phyloP scores from a whole-genome alignment of 2,888 invertebrate genomes.

The Lepetodrilus schrolli region DNA sequence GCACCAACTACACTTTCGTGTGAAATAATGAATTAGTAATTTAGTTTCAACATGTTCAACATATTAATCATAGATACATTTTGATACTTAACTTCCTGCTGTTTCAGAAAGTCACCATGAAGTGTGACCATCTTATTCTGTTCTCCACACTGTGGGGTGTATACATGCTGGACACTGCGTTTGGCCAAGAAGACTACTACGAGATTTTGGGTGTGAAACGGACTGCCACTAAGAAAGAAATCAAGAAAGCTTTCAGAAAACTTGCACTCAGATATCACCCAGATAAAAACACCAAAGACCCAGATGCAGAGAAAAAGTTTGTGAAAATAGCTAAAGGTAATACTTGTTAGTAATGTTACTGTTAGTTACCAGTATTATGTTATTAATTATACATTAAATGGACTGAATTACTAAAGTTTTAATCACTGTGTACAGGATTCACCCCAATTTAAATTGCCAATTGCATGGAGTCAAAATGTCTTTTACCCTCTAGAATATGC shows the following conservation, averaged over 20 bases:
- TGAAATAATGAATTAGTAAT: background rate
- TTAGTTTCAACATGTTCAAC: background rate
- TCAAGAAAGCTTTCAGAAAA: constrained; percentile 78
- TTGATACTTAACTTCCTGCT: background rate
- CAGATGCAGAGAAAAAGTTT: constrained; percentile 77
- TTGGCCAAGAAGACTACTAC: constrained; percentile 76
- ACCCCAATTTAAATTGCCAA: too few relatives aligned
- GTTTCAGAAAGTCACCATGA: constrained; percentile 43
- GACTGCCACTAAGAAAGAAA: constrained; percentile 76
- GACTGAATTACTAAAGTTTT: too few relatives aligned
- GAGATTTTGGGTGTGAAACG: constrained; percentile 76
- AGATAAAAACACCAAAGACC: constrained; percentile 76
- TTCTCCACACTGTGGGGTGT: constrained; percentile 53
- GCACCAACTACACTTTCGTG: too few relatives aligned
- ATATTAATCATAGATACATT: too few relatives aligned
- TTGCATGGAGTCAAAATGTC: too few relatives aligned
- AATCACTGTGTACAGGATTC: too few relatives aligned
- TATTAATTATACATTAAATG: too few relatives aligned
- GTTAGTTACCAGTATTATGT: too few relatives aligned
- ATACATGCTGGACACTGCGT: constrained; percentile 42
- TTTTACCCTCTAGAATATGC: too few relatives aligned
- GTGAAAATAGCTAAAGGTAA: constrained; percentile 78
- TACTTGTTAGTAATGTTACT: too few relatives aligned
- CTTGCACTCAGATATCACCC: constrained; percentile 78
- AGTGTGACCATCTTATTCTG: constrained; percentile 52